Evolutionary conservation across 2,888 invertebrate species (phyloP).

Genomic region (Nemurella pictetii): DNA sequence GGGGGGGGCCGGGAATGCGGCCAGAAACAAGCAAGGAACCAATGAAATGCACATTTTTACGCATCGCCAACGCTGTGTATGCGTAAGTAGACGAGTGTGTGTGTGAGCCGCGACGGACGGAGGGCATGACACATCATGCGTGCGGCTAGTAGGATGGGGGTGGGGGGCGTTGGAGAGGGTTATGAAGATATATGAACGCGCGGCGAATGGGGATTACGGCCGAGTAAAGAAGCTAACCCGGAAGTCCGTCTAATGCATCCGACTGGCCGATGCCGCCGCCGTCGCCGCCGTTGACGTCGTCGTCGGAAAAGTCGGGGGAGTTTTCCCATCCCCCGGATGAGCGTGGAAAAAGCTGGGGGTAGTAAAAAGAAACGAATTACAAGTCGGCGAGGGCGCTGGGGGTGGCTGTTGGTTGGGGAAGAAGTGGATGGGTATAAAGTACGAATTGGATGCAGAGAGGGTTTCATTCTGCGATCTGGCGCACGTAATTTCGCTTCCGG

Average conservation of each 20-base stretch:
- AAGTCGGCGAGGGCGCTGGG: background rate
- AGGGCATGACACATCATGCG: slow-evolving; percentile 1
- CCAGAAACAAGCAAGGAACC: slow-evolving; percentile 11
- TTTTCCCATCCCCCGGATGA: background rate
- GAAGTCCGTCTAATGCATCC: slow-evolving; percentile 44
- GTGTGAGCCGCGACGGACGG: background rate
- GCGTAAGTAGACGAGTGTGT: background rate
- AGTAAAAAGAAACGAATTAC: slow-evolving; percentile 3
- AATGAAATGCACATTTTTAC: slow-evolving; percentile 41
- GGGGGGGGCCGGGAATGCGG: background rate
- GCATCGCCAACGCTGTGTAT: slow-evolving; percentile 34
- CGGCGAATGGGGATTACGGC: slow-evolving; percentile 22
- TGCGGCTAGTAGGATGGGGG: background rate
- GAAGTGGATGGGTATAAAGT: background rate
- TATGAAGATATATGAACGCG: slow-evolving; percentile 1
- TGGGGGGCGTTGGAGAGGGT: background rate
- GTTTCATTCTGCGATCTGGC: slow-evolving; percentile 3
- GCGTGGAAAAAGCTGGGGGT: background rate
- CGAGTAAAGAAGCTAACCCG: slow-evolving; percentile 39
- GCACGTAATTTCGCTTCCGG: slow-evolving; percentile 39
- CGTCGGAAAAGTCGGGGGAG: slow-evolving; percentile 28
- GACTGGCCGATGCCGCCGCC: slow-evolving; percentile 38
- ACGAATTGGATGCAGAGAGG: background rate
- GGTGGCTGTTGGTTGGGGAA: slow-evolving; percentile 1
- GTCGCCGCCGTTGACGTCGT: slow-evolving; percentile 26